Percentiles rank a stretch among this genome's conserved stretches.
phyloP scores from a whole-genome alignment of 2,113 vertebrate species.

The Serinus canaria region DNA sequence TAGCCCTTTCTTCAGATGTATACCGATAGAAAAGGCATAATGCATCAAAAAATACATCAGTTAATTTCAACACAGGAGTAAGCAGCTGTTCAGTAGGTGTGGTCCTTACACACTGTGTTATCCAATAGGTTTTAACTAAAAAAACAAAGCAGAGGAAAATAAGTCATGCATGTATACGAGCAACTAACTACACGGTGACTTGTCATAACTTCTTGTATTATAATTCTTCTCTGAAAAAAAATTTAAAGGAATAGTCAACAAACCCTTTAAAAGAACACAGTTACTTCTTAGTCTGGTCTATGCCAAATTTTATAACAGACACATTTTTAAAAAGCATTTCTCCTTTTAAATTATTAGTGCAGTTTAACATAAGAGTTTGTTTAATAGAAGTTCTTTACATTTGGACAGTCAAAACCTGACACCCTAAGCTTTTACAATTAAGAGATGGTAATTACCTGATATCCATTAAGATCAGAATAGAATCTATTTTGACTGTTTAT shows the following conservation, averaged over 20 bases:
- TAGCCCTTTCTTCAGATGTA: not conserved
- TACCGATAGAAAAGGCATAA: not conserved
- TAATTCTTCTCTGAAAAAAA: not conserved
- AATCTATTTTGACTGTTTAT: slow-evolving; percentile 84
- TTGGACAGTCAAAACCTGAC: not conserved
- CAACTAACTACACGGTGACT: not conserved
- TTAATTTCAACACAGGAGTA: not conserved
- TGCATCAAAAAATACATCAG: not conserved
- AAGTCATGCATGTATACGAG: not conserved
- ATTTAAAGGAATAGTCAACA: not conserved
- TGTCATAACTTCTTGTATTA: not conserved
- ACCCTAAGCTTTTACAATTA: not conserved
- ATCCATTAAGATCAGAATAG: slow-evolving; percentile 91
- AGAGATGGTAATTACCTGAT: slow-evolving; percentile 79
- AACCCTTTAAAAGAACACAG: not conserved
- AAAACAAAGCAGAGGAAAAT: not conserved
- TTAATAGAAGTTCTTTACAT: not conserved
- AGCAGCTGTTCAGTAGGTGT: not conserved
- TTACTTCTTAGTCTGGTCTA: not conserved
- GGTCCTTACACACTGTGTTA: not conserved
- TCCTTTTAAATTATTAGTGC: not conserved
- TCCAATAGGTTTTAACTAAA: not conserved
- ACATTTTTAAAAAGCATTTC: not conserved
- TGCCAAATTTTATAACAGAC: not conserved
- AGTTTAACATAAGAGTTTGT: not conserved